Evolutionary conservation across 92 coral and sea anemone species (phyloP).

Genomic region (Desmophyllum pertusum): DNA sequence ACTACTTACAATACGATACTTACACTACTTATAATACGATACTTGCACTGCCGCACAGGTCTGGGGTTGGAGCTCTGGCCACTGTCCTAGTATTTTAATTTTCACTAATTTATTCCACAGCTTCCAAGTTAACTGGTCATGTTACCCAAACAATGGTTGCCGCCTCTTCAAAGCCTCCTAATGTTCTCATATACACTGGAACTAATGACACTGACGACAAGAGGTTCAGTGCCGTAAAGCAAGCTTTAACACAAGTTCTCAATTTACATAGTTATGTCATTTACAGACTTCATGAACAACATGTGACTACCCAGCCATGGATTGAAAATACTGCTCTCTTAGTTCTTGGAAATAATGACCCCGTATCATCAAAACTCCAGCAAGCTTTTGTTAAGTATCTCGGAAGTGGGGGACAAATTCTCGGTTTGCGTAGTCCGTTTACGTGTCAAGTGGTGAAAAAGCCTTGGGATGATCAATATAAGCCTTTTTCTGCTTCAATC

Average conservation of each 20-base stretch:
- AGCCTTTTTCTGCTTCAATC: constrained; percentile 11
- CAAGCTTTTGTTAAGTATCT: constrained; percentile 55
- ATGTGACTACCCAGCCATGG: constrained; percentile 81
- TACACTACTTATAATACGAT: too few species aligned
- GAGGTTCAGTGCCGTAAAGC: constrained; percentile 51
- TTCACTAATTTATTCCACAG: constrained; percentile 10
- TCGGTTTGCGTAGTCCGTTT: constrained; percentile 64
- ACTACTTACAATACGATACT: too few species aligned
- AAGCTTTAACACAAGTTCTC: constrained; percentile 47
- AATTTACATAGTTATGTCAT: constrained; percentile 82
- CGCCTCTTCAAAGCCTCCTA: constrained; percentile 75
- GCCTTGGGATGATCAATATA: constrained; percentile 2
- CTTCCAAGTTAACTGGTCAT: neutral
- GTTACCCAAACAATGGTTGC: neutral
- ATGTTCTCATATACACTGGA: constrained; percentile 82
- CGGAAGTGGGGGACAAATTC: constrained; percentile 73
- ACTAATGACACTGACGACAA: constrained; percentile 35
- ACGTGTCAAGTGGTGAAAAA: constrained; percentile 19
- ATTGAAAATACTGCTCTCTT: constrained; percentile 79
- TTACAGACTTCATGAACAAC: constrained; percentile 68
- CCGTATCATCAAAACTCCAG: constrained; percentile 37
- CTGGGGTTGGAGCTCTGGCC: too few species aligned
- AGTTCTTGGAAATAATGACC: constrained; percentile 57
- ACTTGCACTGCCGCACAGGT: too few species aligned
- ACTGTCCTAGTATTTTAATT: too few species aligned